Base-by-base conservation (phyloP, 2,113 vertebrate species). In the Galbula dea region DNA sequence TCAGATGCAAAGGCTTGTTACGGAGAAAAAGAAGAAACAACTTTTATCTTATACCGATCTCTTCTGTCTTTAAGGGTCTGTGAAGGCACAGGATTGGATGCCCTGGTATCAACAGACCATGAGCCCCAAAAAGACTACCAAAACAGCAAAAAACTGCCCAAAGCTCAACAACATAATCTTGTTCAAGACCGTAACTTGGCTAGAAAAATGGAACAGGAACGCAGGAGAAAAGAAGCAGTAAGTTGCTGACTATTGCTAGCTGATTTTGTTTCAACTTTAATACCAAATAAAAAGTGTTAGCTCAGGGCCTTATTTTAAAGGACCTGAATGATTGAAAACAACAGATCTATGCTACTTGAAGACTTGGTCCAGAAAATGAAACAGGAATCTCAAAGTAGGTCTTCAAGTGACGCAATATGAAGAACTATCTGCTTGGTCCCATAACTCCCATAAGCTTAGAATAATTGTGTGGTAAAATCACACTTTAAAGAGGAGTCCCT, bases 161-260 rank as follows among this genome's bases (percentile, higher is more conserved):
- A 93, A n/a, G 87, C n/a, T 73, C 96, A 92, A 71, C 84, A 96
- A 30, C 51, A 59, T 5, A 27, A 36, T 37, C 71, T 98, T 88
- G 93, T 96, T 45, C 91, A 91, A 86, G 98, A 98, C 21, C 97
- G 98, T 36, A 97, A 98, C 81, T 87, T 98, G 96, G 99, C 99
- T 21, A 98, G 98, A 57, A 98, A 96, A 90, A 98, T 94, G 91
- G 99, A 99, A 79, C 99, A 99, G 82, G 99, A 99, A 55, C 98
- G 98, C 23, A 98, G 99, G 62, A 96, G 98, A 45, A 98, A 96
- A 94, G 98, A 98, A 96, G 98, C 97, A 54, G 99, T 99, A 96
- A 98, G 99, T 98, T 74, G 45, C 21, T 72, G n/a, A 29, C 36
- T 80, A 63, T 55, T 66, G 77, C 32, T 26, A 48, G 15, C 1